These are phyloP conservation scores for Hypomesus transpacificus DNA, from an alignment of 2,113 vertebrate species.

Conservation along the genomic window DNA sequence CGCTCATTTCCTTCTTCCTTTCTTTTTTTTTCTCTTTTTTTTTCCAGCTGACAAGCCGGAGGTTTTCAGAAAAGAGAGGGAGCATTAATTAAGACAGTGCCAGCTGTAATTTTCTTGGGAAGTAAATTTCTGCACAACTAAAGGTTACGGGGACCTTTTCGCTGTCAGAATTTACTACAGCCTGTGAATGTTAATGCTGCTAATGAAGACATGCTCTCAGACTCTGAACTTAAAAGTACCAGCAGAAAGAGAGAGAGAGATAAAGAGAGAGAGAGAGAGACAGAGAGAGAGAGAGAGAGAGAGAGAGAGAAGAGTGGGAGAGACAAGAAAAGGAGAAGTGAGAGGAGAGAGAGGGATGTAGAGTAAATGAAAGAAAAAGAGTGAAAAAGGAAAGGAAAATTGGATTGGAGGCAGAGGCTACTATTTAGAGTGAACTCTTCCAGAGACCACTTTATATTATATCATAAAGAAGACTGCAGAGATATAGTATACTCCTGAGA, in stretches of 20 bases:
- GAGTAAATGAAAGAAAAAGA: conserved; percentile 15
- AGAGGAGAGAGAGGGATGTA: background rate
- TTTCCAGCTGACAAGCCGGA: conserved; percentile 91
- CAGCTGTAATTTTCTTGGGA: conserved; percentile 99
- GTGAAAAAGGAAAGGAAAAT: conserved; percentile 53
- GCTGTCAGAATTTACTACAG: conserved; percentile 99
- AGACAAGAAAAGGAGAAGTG: background rate
- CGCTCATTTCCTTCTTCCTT: conserved; percentile 70
- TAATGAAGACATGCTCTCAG: conserved; percentile 99
- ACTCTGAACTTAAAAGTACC: conserved; percentile 99
- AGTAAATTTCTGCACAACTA: conserved; percentile 99
- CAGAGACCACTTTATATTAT: conserved; percentile 62
- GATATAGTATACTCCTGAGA: no score
- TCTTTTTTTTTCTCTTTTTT: conserved; percentile 65
- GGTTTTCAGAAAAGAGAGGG: conserved; percentile 99
- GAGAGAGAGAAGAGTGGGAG: conserved; percentile 23
- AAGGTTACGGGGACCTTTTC: conserved; percentile 99
- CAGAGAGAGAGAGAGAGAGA: conserved; percentile 31
- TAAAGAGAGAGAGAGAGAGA: conserved; percentile 33
- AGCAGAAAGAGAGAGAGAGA: conserved; percentile 78
- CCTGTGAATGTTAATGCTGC: conserved; percentile 99
- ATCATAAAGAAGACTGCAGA: background rate
- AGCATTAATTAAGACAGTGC: conserved; percentile 99
- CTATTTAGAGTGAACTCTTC: conserved; percentile 73
- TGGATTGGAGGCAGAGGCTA: conserved; percentile 77